phyloP scores from a whole-genome alignment of 1,140 invertebrate species.

The Augochlora pura region DNA sequence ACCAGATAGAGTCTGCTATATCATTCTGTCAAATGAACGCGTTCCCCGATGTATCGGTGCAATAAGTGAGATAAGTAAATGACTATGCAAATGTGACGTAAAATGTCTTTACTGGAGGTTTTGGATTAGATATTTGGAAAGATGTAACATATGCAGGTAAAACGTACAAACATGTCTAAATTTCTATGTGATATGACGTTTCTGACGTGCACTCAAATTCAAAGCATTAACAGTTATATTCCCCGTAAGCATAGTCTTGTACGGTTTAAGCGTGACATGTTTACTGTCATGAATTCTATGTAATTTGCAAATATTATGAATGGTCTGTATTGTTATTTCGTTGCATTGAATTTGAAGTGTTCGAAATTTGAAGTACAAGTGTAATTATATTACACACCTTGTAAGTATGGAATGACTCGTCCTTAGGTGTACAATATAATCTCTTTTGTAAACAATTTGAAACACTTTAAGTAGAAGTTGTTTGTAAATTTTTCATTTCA shows the following conservation, averaged over 20 bases:
- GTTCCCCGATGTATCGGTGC: conserved; percentile 47
- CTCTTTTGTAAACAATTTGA: neutral
- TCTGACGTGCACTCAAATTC: neutral
- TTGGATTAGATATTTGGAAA: conserved; percentile 22
- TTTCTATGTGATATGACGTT: neutral
- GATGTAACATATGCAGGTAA: conserved; percentile 38
- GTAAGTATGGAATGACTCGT: neutral
- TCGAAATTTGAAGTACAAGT: neutral
- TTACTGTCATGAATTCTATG: conserved; percentile 1
- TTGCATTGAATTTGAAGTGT: neutral
- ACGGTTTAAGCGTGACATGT: neutral
- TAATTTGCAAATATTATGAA: neutral
- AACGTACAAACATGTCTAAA: neutral
- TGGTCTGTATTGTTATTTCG: neutral
- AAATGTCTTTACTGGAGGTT: conserved; percentile 28
- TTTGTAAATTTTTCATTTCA: neutral
- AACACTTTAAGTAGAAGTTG: neutral
- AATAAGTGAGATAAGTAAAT: conserved; percentile 42
- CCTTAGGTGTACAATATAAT: neutral
- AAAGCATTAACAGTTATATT: conserved; percentile 21
- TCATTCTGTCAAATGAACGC: conserved; percentile 59
- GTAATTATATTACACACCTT: neutral
- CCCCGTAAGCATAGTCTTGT: neutral
- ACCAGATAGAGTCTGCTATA: conserved; percentile 64
- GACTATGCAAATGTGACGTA: conserved; percentile 27